These are phyloP conservation scores for Drosophila sucinea DNA, from an alignment of 1,140 invertebrate species.

Conservation along the genomic window DNA sequence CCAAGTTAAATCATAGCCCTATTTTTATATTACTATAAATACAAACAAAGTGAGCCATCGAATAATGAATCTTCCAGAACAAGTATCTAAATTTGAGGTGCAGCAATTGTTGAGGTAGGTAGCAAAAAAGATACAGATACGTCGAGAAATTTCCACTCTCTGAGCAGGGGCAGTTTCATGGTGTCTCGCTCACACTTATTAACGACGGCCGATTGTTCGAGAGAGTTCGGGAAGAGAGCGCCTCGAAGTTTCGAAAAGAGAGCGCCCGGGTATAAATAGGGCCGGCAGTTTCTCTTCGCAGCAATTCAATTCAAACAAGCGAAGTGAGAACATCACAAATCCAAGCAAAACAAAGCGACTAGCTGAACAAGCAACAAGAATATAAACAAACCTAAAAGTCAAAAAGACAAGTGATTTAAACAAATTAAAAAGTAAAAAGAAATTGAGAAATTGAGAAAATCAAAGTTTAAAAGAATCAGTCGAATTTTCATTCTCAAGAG, in stretches of 20 bases:
- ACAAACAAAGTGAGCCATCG: neutral
- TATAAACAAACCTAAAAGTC: conserved; percentile 8
- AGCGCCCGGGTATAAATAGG: conserved; percentile 63
- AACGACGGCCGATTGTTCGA: conserved; percentile 9
- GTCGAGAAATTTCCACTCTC: conserved; percentile 9
- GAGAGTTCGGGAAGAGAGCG: conserved; percentile 42
- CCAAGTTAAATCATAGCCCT: too few species aligned
- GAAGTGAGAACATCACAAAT: conserved; percentile 61
- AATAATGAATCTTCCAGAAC: neutral
- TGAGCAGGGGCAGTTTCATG: neutral
- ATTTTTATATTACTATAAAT: neutral
- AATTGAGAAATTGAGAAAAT: neutral
- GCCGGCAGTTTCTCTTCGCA: conserved; percentile 40
- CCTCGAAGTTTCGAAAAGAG: conserved; percentile 58
- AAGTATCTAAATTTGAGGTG: neutral
- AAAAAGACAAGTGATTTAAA: conserved; percentile 16
- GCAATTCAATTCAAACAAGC: conserved; percentile 65
- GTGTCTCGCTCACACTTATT: conserved; percentile 14
- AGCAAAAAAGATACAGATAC: neutral
- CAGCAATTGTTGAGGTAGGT: neutral
- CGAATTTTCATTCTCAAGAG: neutral
- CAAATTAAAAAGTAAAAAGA: conserved; percentile 16
- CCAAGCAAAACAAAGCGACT: conserved; percentile 44
- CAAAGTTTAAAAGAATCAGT: neutral
- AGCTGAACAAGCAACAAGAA: conserved; percentile 44